Evolutionary conservation across 2,113 vertebrate genomes (phyloP).

Genomic region (Catharus minimus): DNA sequence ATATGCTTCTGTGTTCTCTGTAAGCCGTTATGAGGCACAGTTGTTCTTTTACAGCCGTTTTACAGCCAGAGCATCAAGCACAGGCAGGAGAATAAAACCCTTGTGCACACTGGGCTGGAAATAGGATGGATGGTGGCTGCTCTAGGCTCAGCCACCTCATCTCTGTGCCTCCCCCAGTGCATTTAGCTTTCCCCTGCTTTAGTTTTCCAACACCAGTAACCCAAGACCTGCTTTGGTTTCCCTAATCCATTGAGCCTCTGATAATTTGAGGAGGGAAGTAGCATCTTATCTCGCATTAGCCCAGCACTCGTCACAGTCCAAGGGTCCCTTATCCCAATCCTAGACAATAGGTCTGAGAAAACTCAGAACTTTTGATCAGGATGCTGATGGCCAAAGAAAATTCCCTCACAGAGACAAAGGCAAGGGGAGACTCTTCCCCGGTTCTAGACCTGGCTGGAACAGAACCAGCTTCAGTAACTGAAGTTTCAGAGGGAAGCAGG

Average conservation of each 20-base stretch:
- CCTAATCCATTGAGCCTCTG: neutral
- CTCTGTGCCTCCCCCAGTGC: neutral
- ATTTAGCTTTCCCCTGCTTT: neutral
- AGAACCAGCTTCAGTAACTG: neutral
- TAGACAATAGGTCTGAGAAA: neutral
- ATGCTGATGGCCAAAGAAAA: neutral
- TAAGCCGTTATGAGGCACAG: neutral
- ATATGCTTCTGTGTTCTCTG: slow-evolving; percentile 28
- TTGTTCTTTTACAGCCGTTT: slow-evolving; percentile 30
- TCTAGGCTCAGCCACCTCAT: neutral
- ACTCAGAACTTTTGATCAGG: neutral
- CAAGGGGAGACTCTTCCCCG: neutral
- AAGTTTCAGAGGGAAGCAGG: neutral
- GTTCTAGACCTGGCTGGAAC: neutral
- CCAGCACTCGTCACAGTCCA: fast-evolving
- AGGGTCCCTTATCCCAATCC: neutral
- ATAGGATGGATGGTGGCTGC: neutral
- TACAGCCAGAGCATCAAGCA: neutral
- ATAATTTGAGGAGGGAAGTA: neutral
- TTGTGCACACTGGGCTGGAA: neutral
- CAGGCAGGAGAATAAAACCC: neutral
- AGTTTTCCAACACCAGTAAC: neutral
- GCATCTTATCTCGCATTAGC: neutral
- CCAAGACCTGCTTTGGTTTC: neutral
- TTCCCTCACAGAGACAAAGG: neutral